Percentiles rank a stretch among this genome's conserved stretches.
These are phyloP conservation scores for Papio anubis DNA, from an alignment of 2,113 vertebrate species.

Conservation along the genomic window DNA sequence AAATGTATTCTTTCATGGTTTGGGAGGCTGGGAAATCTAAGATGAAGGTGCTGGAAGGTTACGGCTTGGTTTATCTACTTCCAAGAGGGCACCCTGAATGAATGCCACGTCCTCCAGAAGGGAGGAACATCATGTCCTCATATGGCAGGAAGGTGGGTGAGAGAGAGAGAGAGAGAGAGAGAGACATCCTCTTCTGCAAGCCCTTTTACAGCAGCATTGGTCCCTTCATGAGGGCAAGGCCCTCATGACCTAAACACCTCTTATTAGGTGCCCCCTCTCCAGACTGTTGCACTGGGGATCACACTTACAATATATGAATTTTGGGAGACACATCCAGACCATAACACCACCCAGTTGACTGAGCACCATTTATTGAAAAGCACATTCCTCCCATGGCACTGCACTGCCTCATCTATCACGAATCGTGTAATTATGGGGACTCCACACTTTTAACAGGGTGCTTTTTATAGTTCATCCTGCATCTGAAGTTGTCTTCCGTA, in stretches of 20 bases:
- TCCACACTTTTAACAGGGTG: background rate
- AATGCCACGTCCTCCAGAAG: background rate
- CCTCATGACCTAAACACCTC: background rate
- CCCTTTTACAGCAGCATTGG: background rate
- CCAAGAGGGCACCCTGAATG: background rate
- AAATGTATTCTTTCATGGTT: background rate
- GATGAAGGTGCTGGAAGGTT: background rate
- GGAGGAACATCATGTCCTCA: background rate
- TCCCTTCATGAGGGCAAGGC: background rate
- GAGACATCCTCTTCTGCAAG: background rate
- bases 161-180: background rate
- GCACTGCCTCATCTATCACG: background rate
- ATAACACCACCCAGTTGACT: background rate
- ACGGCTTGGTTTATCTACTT: background rate
- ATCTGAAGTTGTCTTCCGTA: background rate
- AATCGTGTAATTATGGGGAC: background rate
- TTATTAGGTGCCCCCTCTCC: background rate
- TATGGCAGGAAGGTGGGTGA: background rate
- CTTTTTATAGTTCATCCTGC: background rate
- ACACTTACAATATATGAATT: background rate
- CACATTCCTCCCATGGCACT: background rate
- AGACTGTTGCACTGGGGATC: background rate
- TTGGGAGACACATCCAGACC: background rate
- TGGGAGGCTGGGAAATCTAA: background rate
- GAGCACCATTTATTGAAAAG: background rate